Conservation (phyloP, 2,888 invertebrate genomes). For the Polyploca ridens region DNA sequence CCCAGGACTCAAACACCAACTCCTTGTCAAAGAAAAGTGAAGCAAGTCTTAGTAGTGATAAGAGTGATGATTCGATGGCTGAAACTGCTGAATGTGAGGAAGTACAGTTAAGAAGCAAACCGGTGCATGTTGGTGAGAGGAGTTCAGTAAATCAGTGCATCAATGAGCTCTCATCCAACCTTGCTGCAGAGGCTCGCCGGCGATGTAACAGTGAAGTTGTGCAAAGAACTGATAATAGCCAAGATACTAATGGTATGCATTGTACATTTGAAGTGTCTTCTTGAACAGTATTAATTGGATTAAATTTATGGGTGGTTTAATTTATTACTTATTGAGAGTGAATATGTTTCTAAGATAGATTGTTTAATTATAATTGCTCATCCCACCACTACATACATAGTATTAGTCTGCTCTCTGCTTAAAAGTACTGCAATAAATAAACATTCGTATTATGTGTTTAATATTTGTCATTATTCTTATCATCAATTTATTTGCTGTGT, state of each 20-base stretch:
- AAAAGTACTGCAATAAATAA: too few relatives aligned
- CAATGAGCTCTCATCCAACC: constrained; percentile 87
- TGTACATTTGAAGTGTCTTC: constrained; percentile 3
- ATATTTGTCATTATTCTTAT: background rate
- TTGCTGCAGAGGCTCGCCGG: constrained; percentile 72
- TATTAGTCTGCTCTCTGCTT: too few relatives aligned
- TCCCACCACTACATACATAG: too few relatives aligned
- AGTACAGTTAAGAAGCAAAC: constrained; percentile 72
- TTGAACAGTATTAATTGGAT: too few relatives aligned
- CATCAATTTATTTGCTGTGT: background rate
- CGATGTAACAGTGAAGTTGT: constrained; percentile 82
- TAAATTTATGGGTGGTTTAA: too few relatives aligned
- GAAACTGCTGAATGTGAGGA: constrained; percentile 67
- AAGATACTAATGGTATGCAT: constrained; percentile 65
- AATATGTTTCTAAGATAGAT: too few relatives aligned
- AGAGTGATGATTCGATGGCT: constrained; percentile 65
- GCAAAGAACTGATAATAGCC: constrained; percentile 69
- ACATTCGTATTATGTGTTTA: background rate
- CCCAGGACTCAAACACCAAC: constrained; percentile 69
- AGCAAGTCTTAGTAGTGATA: constrained; percentile 62
- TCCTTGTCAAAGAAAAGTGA: constrained; percentile 74
- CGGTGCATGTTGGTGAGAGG: constrained; percentile 66
- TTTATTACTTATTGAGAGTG: too few relatives aligned
- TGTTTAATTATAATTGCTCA: too few relatives aligned
- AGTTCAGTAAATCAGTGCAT: constrained; percentile 88